Base-by-base conservation (phyloP, 2,888 invertebrate species). In the Lasioglossum lativentre region DNA sequence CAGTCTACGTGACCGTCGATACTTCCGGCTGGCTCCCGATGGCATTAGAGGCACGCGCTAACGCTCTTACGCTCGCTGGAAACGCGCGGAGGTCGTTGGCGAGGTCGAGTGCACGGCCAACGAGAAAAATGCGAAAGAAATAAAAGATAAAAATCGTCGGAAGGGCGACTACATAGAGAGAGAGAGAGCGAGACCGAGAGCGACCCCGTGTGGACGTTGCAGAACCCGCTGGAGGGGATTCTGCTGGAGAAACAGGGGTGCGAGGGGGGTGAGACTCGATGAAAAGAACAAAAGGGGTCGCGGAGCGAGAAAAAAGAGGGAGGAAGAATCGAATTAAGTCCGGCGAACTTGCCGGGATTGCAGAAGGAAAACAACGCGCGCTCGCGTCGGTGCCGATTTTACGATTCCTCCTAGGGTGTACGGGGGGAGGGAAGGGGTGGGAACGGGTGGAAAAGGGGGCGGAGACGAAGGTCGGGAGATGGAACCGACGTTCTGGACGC, bases 321-420 rank as follows among this genome's bases (percentile, higher is more conserved):
- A 63, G 34, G 82, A 86, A 84, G 76, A 82, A 87, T 86, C 86
- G 88, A 90, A 89, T 90, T 86, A 86, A 90, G 80, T 83, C 80
- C 70, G 34, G 78, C 78, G 56, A 45, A 34, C 23, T 68, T 38
- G 27, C 81, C 52, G n/a, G 72, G 79, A 83, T 66, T 75, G 80
- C 68, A 66, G 27, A 76, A 72, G 75, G 76, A 71, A 83, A 84
- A 85, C 87, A 87, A 89, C 68, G 68, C 74, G 78, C 66, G 73
- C 52, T 38, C 27, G 70, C 68, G 73, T 75, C 79, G 77, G 42
- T 82, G 80, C 66, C 87, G 82, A 88, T 87, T 90, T 86, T 85
- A 89, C 87, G 85, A 82, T 85, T 88, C 47, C 81, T 86, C 74
- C 14, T 42, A 0, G 56, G 66, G 10, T 23, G 42, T 42, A 27